Evolutionary conservation across 1,140 invertebrate genomes (phyloP), one percentile per base, ranked within the genome.

Genomic region (Vanessa atalanta): DNA sequence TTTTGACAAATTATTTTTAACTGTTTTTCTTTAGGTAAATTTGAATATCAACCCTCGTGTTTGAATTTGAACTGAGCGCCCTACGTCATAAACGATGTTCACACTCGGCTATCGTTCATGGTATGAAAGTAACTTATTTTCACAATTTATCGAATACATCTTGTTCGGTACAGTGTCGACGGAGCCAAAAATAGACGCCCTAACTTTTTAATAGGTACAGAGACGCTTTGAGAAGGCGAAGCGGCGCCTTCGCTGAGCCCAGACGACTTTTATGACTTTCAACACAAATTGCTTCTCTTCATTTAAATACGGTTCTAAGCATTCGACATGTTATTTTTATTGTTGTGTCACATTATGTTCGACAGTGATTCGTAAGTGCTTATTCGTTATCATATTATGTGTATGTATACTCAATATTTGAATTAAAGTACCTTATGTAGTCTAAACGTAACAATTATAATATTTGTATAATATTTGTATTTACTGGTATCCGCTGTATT

Each of bases 211-310:
- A 88, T 89, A 88, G 83, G 65, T 66, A 75, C 72, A 81, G 66
- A 69, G 67, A 63, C 79, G 82, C 79, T 86, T 85, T 81, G 79
- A 83, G 78, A 68, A 79, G 71, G 79, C 73, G 55, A 51, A 50
- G 57, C 72, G 73, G 78, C 83, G 88, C 87, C 88, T 87, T 72
- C 81, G 78, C 74, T 79, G 76, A 77, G 73, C 79, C 80, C 78
- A 84, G 88, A 86, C 87, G 83, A 84, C 79, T 88, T 90, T 91
- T 91, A 91, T 86, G 84, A 88, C 85, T 88, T 86, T 64, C 61
- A 75, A 51, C 73, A 75, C 73, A 75, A 75, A 75, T 75, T 77
- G 78, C 75, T 72, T 70, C 75, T 74, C 69, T 72, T 73, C 71
- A 73, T 79, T 79, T 73, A 73, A 79, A 79, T 76, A 79, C 70